Percentiles rank a stretch among this genome's conserved stretches.
Conservation (phyloP, 2,888 invertebrate genomes). For the Junonia oenone region DNA sequence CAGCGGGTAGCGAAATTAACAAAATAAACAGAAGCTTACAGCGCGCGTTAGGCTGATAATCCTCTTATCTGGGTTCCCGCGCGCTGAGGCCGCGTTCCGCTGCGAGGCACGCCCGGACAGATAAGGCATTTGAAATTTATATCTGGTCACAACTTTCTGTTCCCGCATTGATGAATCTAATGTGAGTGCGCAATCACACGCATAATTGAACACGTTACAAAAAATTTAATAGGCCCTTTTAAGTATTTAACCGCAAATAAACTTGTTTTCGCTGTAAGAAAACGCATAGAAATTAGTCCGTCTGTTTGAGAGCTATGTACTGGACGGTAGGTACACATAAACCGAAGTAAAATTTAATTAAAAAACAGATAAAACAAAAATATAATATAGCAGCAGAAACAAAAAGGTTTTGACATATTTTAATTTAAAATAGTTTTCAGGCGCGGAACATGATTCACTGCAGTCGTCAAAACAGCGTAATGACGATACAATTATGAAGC, state of each 20-base stretch:
- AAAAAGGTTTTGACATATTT: not conserved
- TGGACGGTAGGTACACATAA: no score
- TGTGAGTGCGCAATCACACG: not conserved
- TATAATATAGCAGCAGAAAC: no score
- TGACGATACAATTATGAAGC: conserved; percentile 13
- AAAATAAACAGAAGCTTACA: conserved; percentile 48
- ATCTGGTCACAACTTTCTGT: conserved; percentile 32
- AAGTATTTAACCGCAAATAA: not conserved
- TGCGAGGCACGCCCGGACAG: conserved; percentile 38
- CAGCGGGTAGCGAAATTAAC: conserved; percentile 45
- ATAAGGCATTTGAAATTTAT: conserved; percentile 44
- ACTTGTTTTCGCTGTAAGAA: no score
- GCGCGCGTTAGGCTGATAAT: conserved; percentile 44
- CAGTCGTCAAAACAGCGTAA: conserved; percentile 12
- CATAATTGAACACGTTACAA: not conserved
- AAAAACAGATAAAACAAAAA: no score
- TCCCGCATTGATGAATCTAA: conserved; percentile 4
- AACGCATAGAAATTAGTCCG: no score
- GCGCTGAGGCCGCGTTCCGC: conserved; percentile 45
- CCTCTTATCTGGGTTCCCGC: conserved; percentile 53
- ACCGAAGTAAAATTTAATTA: no score
- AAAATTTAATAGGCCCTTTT: not conserved
- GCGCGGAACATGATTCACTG: conserved; percentile 1
- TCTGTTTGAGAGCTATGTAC: no score
- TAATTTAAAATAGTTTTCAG: not conserved